These are phyloP conservation scores for Drosophila tropicalis DNA, from an alignment of 1,140 invertebrate species.

Conservation along the genomic window DNA sequence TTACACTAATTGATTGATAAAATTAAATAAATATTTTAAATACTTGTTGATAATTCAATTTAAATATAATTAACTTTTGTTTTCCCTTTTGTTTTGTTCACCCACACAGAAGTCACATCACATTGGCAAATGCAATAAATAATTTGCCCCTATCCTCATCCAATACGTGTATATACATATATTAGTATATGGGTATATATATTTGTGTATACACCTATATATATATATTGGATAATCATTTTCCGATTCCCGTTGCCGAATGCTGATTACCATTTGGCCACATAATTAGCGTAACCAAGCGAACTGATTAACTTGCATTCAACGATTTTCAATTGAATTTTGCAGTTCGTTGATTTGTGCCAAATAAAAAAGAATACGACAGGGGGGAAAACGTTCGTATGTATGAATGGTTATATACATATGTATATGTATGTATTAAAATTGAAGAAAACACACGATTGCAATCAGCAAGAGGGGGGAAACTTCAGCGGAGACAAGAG, in stretches of 20 bases:
- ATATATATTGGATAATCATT: conserved; percentile 12
- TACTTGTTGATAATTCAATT: conserved; percentile 1
- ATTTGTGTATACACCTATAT: not conserved
- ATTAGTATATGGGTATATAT: conserved; percentile 26
- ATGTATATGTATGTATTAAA: conserved; percentile 23
- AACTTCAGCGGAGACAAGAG: conserved; percentile 38
- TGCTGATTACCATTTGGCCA: conserved; percentile 45
- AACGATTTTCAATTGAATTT: conserved; percentile 80
- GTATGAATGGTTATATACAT: not conserved
- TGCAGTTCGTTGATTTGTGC: conserved; percentile 79
- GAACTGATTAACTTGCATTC: conserved; percentile 81
- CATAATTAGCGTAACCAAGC: conserved; percentile 80
- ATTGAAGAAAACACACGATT: conserved; percentile 44
- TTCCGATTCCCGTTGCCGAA: conserved; percentile 7
- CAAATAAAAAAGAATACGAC: conserved; percentile 43
- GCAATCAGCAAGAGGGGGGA: conserved; percentile 56
- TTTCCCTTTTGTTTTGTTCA: not conserved
- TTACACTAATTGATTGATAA: conserved; percentile 1
- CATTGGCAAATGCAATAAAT: conserved; percentile 33
- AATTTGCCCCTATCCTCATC: conserved; percentile 39
- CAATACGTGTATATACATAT: conserved; percentile 18
- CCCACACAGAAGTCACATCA: conserved; percentile 29
- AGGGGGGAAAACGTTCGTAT: conserved; percentile 25
- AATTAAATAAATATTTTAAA: conserved; percentile 5
- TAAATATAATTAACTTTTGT: conserved; percentile 10